Base-by-base conservation (phyloP, 2,888 invertebrate genomes). In the Cephus spinipes region DNA sequence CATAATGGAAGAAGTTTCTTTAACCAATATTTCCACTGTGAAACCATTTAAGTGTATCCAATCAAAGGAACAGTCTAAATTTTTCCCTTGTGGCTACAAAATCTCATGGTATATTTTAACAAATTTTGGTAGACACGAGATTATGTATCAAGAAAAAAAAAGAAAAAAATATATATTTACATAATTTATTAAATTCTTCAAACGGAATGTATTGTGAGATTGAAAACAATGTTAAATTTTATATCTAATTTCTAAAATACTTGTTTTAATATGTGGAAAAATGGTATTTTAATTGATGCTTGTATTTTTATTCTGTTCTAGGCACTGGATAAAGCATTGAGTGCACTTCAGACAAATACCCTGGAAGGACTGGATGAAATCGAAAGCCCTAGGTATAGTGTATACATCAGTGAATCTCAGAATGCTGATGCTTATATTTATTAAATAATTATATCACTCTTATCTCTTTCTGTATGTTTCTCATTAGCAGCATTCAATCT, bases 241-340 rank as follows among this genome's bases (percentile, higher is more conserved):
- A 55, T 55, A 23, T 55, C 23, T 55, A 55, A 23, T 23, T 55
- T 23, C 0, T 23, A 55, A 9, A 23, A 55, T 23, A 55, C 55
- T 23, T 2, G 2, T 9, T 23, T 55, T 15, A 15, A 40, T 40
- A 15, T 40, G 40, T 6, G 4, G 40, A 40, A 15, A 23, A 6
- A 40, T 9, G 4, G 6, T 15, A 4, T 40, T 23, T 9, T 23
- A 55, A 23, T 0, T 55, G 0, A 23, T 55, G 23, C 23, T 23
- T 23, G 55, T 55, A 23, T 23, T 55, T 55, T 55, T 9, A 69
- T 69, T 12, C 15, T 15, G 32, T 90, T 90, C 83, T 84, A 92
- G 92, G 89, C 89, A 69, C 87, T 92, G 31, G 92, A 92, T 81
- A 90, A 89, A 83, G 90, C 90, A 77, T 85, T 92, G 77, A 90